Evolutionary conservation across 2,113 vertebrate species (phyloP).

Genomic region (Cynopterus brachyotis): DNA sequence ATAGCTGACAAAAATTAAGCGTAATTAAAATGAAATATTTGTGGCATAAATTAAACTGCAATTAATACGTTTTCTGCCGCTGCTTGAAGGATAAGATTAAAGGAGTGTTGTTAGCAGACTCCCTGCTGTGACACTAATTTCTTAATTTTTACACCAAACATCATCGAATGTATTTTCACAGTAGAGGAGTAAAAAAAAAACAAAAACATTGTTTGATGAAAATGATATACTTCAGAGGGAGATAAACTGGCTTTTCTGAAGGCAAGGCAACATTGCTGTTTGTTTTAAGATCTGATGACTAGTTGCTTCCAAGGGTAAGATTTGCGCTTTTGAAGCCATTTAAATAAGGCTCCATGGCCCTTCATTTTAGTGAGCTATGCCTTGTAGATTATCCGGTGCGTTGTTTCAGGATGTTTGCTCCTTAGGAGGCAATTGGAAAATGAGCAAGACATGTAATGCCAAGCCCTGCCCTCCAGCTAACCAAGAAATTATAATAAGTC

Average conservation of each 20-base stretch:
- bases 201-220: conserved; percentile 74
- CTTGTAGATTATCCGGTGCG: conserved; percentile 79
- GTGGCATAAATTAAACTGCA: conserved; percentile 85
- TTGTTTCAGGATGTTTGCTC: conserved; percentile 74
- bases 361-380: conserved; percentile 68
- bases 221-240: conserved; percentile 52
- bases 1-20: conserved; percentile 80
- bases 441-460: conserved; percentile 36
- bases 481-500: conserved; percentile 64
- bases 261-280: conserved; percentile 67
- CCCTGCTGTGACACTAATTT: conserved; percentile 91
- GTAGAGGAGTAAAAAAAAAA: conserved; percentile 80
- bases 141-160: conserved; percentile 82
- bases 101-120: conserved; percentile 80
- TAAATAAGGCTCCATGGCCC: conserved; percentile 79
- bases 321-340: conserved; percentile 77
- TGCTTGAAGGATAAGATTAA: conserved; percentile 81
- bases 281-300: conserved; percentile 82
- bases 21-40: conserved; percentile 83
- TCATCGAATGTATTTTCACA: conserved; percentile 71
- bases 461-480: conserved; percentile 60
- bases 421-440: conserved; percentile 77
- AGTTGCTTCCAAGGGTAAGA: conserved; percentile 80
- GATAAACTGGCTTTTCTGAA: conserved; percentile 78
- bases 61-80: conserved; percentile 84